These are phyloP conservation scores for Allacma fusca DNA, from an alignment of 2,888 invertebrate species.

Conservation along the genomic window DNA sequence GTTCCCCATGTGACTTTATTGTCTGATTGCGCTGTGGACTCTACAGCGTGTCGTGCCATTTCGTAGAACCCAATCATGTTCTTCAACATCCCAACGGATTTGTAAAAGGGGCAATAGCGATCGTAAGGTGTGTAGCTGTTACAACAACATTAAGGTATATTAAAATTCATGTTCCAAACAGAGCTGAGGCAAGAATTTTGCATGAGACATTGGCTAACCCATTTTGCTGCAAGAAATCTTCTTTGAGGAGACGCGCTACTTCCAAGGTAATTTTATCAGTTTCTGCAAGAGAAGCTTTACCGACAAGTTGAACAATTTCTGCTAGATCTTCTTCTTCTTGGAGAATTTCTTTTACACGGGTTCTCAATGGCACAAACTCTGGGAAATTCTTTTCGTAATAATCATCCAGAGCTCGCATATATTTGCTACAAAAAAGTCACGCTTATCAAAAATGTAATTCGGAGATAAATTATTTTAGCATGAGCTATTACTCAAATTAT, in stretches of 20 bases:
- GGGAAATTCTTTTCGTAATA: conserved; percentile 98
- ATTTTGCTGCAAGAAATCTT: conserved; percentile 99
- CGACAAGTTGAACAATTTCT: conserved; percentile 99
- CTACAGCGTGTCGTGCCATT: conserved; percentile 96
- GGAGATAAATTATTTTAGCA: too few relatives aligned
- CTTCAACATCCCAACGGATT: conserved; percentile 97
- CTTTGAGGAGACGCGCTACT: conserved; percentile 96
- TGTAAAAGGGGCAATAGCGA: conserved; percentile 99
- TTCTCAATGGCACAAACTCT: conserved; percentile 96
- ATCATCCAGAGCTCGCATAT: conserved; percentile 97
- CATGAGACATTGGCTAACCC: conserved; percentile 70
- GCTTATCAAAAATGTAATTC: too few relatives aligned
- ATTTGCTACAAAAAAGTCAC: too few relatives aligned
- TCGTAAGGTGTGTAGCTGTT: conserved; percentile 86
- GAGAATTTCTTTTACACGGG: conserved; percentile 90
- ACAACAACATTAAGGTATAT: conserved; percentile 34
- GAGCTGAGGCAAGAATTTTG: too few relatives aligned
- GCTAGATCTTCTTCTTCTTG: conserved; percentile 99
- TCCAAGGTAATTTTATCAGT: conserved; percentile 99
- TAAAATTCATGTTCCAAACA: too few relatives aligned
- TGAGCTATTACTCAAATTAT: too few relatives aligned
- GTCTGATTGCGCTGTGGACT: conserved; percentile 97
- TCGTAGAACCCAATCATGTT: conserved; percentile 99
- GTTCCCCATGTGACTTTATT: conserved; percentile 99
- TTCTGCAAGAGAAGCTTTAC: conserved; percentile 98